phyloP scores from a whole-genome alignment of 1,140 invertebrate genomes.

The Venturia canescens region DNA sequence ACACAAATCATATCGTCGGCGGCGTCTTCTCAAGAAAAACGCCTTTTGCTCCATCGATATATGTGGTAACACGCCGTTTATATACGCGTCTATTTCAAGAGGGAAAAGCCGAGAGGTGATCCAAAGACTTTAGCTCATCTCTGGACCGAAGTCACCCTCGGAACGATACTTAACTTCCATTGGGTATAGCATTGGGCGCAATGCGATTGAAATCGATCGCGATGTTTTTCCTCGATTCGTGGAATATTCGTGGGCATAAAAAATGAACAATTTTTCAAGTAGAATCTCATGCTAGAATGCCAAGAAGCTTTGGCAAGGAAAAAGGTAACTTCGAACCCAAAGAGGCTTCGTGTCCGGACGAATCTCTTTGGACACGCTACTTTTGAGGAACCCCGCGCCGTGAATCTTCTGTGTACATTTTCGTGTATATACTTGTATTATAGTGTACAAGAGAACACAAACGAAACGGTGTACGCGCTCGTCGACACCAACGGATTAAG shows the following conservation, averaged over 20 bases:
- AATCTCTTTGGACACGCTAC: slow-evolving; percentile 59
- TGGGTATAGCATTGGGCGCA: too few species aligned
- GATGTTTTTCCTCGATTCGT: neutral
- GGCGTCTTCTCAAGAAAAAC: slow-evolving; percentile 28
- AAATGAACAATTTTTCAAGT: neutral
- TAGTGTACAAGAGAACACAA: neutral
- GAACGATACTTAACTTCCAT: neutral
- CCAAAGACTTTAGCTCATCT: slow-evolving; percentile 4
- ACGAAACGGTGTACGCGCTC: slow-evolving; percentile 5
- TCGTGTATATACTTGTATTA: neutral
- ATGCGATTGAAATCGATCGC: neutral
- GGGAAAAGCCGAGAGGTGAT: neutral
- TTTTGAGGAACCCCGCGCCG: slow-evolving; percentile 38
- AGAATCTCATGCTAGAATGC: neutral
- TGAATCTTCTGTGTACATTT: neutral
- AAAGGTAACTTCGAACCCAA: neutral
- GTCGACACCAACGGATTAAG: slow-evolving; percentile 56
- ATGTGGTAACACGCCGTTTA: slow-evolving; percentile 21
- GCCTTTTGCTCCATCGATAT: slow-evolving; percentile 9
- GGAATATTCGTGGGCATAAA: slow-evolving; percentile 5
- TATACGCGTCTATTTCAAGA: neutral
- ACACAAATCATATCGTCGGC: slow-evolving; percentile 62
- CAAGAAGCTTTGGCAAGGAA: neutral
- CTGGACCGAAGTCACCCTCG: slow-evolving; percentile 20
- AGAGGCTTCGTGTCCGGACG: slow-evolving; percentile 14